Conservation (phyloP, 2,113 vertebrate genomes). For the Nycticebus coucang region DNA sequence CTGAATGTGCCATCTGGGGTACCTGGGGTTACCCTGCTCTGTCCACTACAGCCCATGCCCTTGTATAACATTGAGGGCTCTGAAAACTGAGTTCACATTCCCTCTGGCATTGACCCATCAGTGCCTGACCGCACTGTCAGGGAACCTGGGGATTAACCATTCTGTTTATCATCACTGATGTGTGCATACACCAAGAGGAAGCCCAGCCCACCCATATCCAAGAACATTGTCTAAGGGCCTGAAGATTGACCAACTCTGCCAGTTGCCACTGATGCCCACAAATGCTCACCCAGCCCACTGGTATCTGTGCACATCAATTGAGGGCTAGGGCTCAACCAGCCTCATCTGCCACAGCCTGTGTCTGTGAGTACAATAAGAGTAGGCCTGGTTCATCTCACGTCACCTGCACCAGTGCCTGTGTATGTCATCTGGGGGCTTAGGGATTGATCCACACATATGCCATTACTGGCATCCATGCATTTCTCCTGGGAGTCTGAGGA, state of each 20-base stretch:
- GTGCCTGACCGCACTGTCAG: neutral
- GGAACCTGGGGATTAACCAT: neutral
- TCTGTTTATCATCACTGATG: neutral
- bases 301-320: neutral
- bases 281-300: neutral
- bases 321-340: neutral
- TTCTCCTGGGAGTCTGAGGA: neutral
- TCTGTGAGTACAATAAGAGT: neutral
- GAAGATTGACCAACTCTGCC: neutral
- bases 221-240: neutral
- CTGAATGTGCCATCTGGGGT: too few relatives aligned
- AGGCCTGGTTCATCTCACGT: neutral
- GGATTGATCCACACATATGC: neutral
- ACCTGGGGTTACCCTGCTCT: too few relatives aligned
- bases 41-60: too few relatives aligned
- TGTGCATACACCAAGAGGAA: neutral
- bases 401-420: neutral
- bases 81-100: neutral
- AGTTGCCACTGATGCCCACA: neutral
- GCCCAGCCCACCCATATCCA: neutral
- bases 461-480: neutral
- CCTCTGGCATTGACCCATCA: neutral
- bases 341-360: neutral
- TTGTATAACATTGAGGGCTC: too few relatives aligned
- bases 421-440: neutral